Evolutionary conservation across 2,797 vertebrate species (phyloP), one percentile per base, ranked within the genome.

Genomic region (Phoxinus dragarum): DNA sequence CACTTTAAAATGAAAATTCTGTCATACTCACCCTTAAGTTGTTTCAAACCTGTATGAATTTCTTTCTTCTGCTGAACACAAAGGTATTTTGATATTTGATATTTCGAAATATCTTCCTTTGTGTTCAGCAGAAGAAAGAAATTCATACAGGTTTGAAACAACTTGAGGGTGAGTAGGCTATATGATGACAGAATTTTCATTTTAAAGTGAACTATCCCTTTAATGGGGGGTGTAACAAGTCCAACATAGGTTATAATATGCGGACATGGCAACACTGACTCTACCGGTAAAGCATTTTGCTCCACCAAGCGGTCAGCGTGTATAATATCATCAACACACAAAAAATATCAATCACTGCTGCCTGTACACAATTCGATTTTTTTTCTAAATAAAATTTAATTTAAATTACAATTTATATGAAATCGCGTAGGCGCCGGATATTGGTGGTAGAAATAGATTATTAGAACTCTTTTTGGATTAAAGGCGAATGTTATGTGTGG

Each of bases 401-500:
- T 61, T 42, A 3, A 38, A 16, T 84, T 8, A 38, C 5, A 36
- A 8, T 19, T 36, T 5, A 47, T 42, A 23, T 36, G 49, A 31
- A 47, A 23, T 49, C 9, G 36, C 9, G 10, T 40, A 19, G 1
- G 36, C 5, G 56, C 61, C 34, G 27, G 14, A 66, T 17, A 74
- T 61, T n/a, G 17, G 27, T 34, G 10, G 31, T 44, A 61, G 6
- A 42, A 12, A 72, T 14, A 44, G 31, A 31, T 44, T 3, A 34
- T 23, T 14, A 3, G 21, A 16, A 47, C 12, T 14, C 21, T 21
- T 17, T 47, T 27, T 56, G 54, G 21, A 64, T 66, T n/a, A 27
- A 52, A 10, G 27, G 67, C 38, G 5, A 73, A 52, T 61, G 66
- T 85, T 86, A 74, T 78, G 19, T 31, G n/a, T 86, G 21, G 87